Evolutionary conservation across 2,113 vertebrate genomes (phyloP).

Genomic region (Tapirus terrestris): DNA sequence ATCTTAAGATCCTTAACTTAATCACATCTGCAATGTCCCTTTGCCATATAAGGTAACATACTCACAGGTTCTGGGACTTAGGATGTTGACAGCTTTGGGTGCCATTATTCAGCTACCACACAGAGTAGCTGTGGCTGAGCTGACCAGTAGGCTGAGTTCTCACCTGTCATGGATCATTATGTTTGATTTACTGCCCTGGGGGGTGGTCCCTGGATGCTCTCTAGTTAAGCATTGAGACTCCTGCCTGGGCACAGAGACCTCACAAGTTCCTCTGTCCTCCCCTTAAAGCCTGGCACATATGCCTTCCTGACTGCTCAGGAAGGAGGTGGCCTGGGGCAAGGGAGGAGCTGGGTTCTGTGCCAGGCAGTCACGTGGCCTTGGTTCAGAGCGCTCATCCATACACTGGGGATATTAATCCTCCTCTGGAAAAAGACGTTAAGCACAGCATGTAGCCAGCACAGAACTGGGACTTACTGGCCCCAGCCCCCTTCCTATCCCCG

Average conservation of each 20-base stretch:
- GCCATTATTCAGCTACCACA: too few relatives aligned
- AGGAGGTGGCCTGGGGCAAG: neutral
- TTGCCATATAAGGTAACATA: neutral
- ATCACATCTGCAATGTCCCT: neutral
- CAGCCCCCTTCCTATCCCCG: neutral
- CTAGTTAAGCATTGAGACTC: neutral
- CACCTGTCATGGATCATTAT: neutral
- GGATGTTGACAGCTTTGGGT: neutral
- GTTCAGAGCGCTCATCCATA: neutral
- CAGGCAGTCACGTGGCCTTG: neutral
- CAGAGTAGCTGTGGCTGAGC: neutral
- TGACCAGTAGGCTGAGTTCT: too few relatives aligned
- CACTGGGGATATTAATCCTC: too few relatives aligned
- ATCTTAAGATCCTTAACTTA: neutral
- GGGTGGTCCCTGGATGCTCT: neutral
- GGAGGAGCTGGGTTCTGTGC: neutral
- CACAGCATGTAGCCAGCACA: rapidly evolving
- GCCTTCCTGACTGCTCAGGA: neutral
- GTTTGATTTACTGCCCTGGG: neutral
- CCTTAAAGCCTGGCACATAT: neutral
- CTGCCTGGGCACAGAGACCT: neutral
- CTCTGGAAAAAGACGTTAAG: neutral
- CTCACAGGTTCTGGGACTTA: neutral
- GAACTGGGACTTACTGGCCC: neutral
- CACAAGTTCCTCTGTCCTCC: neutral